Conservation (phyloP, 2,113 vertebrate species). For the Cyprinodon variegatus region DNA sequence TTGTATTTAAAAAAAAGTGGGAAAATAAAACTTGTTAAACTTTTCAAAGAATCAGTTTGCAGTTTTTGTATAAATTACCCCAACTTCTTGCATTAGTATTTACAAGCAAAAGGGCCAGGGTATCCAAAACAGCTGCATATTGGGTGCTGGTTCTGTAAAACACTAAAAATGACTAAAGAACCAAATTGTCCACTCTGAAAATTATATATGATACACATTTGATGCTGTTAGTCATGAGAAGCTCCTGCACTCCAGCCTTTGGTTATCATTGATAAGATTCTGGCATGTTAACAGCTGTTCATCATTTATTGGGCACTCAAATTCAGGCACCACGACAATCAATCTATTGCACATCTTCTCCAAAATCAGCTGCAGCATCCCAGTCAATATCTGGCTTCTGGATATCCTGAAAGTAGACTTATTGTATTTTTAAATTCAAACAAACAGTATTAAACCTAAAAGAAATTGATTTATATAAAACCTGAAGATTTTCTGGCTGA, state of each 20-base stretch:
- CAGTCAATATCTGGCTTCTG: neutral
- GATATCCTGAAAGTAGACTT: neutral
- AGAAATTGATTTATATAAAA: neutral
- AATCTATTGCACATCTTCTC: neutral
- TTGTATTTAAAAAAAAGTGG: too few species aligned
- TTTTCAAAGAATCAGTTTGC: too few species aligned
- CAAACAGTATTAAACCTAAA: neutral
- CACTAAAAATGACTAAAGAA: too few species aligned
- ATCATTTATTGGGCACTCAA: conserved; percentile 2
- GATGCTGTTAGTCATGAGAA: neutral
- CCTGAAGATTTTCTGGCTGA: too few species aligned
- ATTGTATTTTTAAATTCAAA: neutral
- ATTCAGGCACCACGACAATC: neutral
- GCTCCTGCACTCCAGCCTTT: neutral
- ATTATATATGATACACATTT: neutral
- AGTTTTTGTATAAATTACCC: neutral
- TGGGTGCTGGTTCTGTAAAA: too few species aligned
- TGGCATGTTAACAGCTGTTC: neutral
- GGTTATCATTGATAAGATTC: neutral
- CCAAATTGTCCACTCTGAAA: too few species aligned
- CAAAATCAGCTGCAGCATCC: conserved; percentile 1
- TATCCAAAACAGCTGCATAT: too few species aligned
- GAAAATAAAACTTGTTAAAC: too few species aligned
- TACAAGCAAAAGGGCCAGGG: too few species aligned
- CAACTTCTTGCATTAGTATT: too few species aligned